phyloP scores from a whole-genome alignment of 1,140 invertebrate species.

The Listronotus oregonensis region DNA sequence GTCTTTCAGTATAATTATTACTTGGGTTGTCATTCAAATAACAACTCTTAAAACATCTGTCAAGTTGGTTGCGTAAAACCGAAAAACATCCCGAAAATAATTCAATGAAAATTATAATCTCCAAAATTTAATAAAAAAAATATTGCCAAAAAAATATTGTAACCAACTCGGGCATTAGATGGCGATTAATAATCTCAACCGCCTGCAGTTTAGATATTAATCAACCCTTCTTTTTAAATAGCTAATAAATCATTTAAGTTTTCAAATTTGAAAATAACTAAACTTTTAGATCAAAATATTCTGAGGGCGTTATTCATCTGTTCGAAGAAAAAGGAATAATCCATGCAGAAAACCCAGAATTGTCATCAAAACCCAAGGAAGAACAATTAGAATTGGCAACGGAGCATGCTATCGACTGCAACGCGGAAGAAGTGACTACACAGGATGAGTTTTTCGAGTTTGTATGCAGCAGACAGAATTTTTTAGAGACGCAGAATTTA shows the following conservation, averaged over 20 bases:
- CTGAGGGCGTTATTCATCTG: conserved; percentile 51
- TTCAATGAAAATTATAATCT: too few species aligned
- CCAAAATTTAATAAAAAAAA: too few species aligned
- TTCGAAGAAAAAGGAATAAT: conserved; percentile 64
- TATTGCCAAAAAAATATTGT: too few species aligned
- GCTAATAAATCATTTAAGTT: background rate
- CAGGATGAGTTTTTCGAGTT: conserved; percentile 58
- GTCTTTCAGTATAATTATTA: too few species aligned
- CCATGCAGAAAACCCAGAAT: conserved; percentile 48
- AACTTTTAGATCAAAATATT: conserved; percentile 46
- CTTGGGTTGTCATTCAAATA: too few species aligned
- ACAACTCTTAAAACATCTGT: too few species aligned
- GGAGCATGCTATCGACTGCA: conserved; percentile 66
- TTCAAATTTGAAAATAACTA: background rate
- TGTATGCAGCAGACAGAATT: conserved; percentile 49
- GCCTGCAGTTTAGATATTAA: too few species aligned
- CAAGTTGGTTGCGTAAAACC: too few species aligned
- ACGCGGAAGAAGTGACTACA: conserved; percentile 66
- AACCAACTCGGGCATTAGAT: too few species aligned
- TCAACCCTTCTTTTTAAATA: too few species aligned
- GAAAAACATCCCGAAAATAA: too few species aligned
- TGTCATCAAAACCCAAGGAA: conserved; percentile 34
- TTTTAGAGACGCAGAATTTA: conserved; percentile 50
- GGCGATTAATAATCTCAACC: too few species aligned
- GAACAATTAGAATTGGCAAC: conserved; percentile 60